Base-by-base conservation (phyloP, 2,797 vertebrate species). In the Peromyscus eremicus region DNA sequence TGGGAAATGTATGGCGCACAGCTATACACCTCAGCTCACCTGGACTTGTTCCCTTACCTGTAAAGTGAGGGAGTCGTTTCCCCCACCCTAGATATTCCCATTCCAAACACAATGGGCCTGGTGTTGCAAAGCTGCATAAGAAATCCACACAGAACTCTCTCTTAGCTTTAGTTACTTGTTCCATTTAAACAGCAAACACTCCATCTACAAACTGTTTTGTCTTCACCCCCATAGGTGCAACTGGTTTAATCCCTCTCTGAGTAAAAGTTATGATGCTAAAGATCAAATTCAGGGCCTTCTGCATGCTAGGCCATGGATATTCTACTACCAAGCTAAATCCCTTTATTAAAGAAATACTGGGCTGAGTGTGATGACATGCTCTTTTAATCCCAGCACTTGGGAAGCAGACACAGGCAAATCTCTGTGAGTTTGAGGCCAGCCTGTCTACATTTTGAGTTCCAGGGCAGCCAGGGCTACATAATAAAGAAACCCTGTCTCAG, bases 301-400 rank as follows among this genome's bases (percentile, higher is more conserved):
- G 62, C 62, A 43, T 32, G 49, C 10, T 70, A 68, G 77, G n/a
- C 89, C 32, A 43, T 49, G 55, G 80, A 37, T 32, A 32, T 12
- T 60, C 66, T 25, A 46, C 79, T 49, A 80, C 76, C 62, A 52
- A 46, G 29, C 40, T 60, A 73, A 92, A 32, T 46, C 34, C 49
- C 66, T 57, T 64, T 90, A 83, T 95, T 68, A 96, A 91, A 95
- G 34, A 91, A 93, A 64, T 84, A 66, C 75, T 91, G 23, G 34
- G 19, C 19, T 43, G 6, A 23, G 12, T 4, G 1, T 68, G 60
- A 40, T 66, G 40, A 34, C 27, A 32, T 29, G 17, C 17, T 79
- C 76, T 5, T 46, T 19, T 79, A 34, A 52, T 79, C 29, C 46
- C 76, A 79, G 76, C 49, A 9, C 83, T 52, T 0, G 2, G 83